These are phyloP conservation scores for Standfussiana lucernea DNA, from an alignment of 2,888 invertebrate genomes.

Conservation along the genomic window DNA sequence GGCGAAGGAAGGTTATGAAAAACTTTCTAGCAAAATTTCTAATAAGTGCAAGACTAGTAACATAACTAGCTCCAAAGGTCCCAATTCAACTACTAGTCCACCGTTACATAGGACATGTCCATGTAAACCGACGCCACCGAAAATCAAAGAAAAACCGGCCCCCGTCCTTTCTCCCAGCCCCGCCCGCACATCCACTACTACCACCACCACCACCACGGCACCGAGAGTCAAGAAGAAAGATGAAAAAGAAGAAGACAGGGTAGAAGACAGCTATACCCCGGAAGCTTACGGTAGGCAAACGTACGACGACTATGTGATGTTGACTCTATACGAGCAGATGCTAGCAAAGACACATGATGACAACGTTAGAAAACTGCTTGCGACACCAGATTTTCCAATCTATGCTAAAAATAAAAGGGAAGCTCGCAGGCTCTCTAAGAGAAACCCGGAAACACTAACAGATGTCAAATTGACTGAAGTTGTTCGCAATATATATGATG, in stretches of 20 bases:
- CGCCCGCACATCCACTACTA: background rate
- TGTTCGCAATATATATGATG: slow-evolving; percentile 64
- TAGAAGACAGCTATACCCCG: slow-evolving; percentile 26
- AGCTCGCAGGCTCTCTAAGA: slow-evolving; percentile 61
- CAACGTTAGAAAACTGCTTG: slow-evolving; percentile 72
- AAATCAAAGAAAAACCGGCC: background rate
- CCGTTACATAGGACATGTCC: background rate
- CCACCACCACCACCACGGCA: background rate
- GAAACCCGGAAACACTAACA: slow-evolving; percentile 67
- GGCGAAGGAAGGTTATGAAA: slow-evolving; percentile 25
- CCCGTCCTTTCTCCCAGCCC: background rate
- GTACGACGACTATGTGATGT: slow-evolving; percentile 76
- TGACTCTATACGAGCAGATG: slow-evolving; percentile 77
- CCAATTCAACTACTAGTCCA: background rate
- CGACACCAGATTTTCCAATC: slow-evolving; percentile 58
- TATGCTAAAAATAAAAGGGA: slow-evolving; percentile 46
- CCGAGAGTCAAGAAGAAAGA: slow-evolving; percentile 33
- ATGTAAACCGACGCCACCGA: background rate
- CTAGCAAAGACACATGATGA: slow-evolving; percentile 75
- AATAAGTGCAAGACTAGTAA: background rate
- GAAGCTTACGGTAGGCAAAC: slow-evolving; percentile 51
- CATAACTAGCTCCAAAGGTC: background rate
- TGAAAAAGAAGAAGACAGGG: slow-evolving; percentile 8
- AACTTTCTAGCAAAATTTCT: slow-evolving; percentile 10
- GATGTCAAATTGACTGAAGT: slow-evolving; percentile 67